phyloP scores from a whole-genome alignment of 2,797 vertebrate species.

The Epinephelus awoara region DNA sequence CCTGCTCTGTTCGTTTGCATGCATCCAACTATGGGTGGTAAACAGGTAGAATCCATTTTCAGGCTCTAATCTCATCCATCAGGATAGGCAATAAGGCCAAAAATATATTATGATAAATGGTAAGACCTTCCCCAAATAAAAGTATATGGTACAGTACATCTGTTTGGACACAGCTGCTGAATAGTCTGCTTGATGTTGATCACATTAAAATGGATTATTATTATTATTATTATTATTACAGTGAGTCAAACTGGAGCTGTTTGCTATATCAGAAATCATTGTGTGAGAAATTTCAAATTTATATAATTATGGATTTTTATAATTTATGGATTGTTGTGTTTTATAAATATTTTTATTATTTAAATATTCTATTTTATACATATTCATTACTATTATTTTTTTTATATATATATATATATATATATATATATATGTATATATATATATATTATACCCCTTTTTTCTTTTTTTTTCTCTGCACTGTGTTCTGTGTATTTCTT shows the following conservation, averaged over 20 bases:
- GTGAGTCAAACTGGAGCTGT: neutral
- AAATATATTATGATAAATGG: neutral
- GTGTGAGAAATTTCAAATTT: neutral
- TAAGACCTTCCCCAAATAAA: neutral
- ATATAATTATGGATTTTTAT: no score
- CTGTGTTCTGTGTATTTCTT: no score
- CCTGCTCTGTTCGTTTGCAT: neutral
- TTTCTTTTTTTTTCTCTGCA: no score
- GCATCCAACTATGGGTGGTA: neutral
- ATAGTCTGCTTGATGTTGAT: neutral
- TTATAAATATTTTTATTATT: no score
- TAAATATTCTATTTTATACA: no score
- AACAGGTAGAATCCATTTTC: neutral
- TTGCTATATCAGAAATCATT: neutral
- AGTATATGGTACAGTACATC: neutral
- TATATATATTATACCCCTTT: no score
- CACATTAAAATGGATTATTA: no score
- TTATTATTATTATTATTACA: neutral
- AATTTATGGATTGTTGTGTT: rapidly evolving
- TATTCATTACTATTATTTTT: no score
- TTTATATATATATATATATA: no score
- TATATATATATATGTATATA: no score
- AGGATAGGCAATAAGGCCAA: neutral
- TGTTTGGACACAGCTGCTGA: neutral
- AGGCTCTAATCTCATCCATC: neutral